phyloP scores from a whole-genome alignment of 2,888 invertebrate genomes.

The Glomeris marginata region DNA sequence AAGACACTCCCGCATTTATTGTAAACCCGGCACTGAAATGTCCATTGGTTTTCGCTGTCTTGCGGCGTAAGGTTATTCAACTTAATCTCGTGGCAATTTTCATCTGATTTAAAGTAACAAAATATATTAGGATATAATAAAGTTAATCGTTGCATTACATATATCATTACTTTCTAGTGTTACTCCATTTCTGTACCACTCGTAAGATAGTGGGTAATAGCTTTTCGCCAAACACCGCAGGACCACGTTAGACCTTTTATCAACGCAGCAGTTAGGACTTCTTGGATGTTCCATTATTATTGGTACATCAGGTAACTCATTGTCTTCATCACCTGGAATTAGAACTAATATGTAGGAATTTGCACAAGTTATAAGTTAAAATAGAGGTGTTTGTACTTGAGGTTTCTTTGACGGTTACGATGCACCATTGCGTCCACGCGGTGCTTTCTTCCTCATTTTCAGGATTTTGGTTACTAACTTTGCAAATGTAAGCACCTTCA shows the following conservation, averaged over 20 bases:
- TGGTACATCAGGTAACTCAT: neutral
- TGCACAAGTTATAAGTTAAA: too few relatives aligned
- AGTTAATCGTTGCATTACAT: too few relatives aligned
- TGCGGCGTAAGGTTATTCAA: neutral
- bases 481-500: neutral
- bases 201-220: neutral
- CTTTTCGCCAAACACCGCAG: slow-evolving; percentile 1
- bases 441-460: neutral
- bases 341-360: too few relatives aligned
- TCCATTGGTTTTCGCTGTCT: neutral
- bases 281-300: neutral
- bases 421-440: too few relatives aligned
- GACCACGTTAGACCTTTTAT: neutral
- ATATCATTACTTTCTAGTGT: too few relatives aligned
- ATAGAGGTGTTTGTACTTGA: too few relatives aligned
- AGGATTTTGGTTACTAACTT: neutral
- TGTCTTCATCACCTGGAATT: neutral
- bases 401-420: too few relatives aligned
- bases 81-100: neutral
- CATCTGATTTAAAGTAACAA: neutral
- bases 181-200: slow-evolving; percentile 3
- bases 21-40: slow-evolving; percentile 1
- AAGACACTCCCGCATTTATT: neutral
- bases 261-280: neutral
- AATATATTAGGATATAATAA: neutral